Evolutionary conservation across 2,797 vertebrate genomes (phyloP), one percentile per base, ranked within the genome.

Genomic region (Halcyon badia): DNA sequence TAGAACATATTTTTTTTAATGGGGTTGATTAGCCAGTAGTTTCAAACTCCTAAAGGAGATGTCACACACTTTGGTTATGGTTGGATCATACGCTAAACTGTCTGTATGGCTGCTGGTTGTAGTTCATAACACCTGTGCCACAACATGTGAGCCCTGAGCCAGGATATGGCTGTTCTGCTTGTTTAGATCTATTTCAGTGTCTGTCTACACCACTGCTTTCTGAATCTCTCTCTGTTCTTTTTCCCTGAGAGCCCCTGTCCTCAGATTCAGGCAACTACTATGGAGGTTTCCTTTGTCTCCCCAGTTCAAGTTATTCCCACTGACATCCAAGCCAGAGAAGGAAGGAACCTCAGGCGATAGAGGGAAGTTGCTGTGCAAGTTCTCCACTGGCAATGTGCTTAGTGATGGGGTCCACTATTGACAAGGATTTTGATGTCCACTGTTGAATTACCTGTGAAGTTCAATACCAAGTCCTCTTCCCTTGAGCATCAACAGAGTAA

Each of bases 111-210:
- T 57, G 22, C 17, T 31, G 20, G 9, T 14, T 76, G 9, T 24
- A 70, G 39, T 9, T 62, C 33, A 49, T 4, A 25, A 46, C 18
- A 4, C 39, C 20, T 0, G 0, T 39, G 21, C 12, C 26, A 46
- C 0, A 0, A 6, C 0, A 5, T 26, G 15, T 8, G 5, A 17
- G 1, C 28, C 28, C 30, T 1, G 4, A 83, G 19, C 9, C 16
- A 46, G 15, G 31, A 62, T 15, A 48, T 2, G 10, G 58, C 8
- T 52, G 4, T 21, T 82, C 52, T 69, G 7, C 14, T 46, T 58
- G 21, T 46, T 57, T 33, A 2, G 68, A 17, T 44, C 33, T 75
- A 0, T 48, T 44, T 22, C 13, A 51, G 4, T 44, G 49, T 46
- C 44, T n/a, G 48, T 20, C 37, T 19, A 33, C n/a, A 46, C 8